Percentiles rank a stretch among this genome's conserved stretches.
Evolutionary conservation across 2,888 invertebrate species (phyloP).

Genomic region (Ethmia dodecea): DNA sequence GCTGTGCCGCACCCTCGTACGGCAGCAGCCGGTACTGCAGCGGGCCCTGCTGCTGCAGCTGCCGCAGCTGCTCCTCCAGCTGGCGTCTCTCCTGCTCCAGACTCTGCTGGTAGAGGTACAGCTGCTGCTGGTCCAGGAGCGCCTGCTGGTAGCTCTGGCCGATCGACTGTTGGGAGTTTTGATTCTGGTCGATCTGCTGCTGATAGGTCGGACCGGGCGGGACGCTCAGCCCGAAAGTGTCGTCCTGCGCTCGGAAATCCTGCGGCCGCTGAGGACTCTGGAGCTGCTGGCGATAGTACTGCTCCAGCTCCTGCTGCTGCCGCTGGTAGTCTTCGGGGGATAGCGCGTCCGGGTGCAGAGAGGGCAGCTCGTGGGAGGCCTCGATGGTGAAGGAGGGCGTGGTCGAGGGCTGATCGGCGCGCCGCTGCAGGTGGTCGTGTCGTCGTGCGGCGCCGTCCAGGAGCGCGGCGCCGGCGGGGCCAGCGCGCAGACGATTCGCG

Average conservation of each 20-base stretch:
- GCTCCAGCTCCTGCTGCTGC: slow-evolving; percentile 12
- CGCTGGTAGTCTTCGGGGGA: slow-evolving; percentile 12
- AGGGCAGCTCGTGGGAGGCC: slow-evolving; percentile 32
- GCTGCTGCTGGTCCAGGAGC: slow-evolving; percentile 14
- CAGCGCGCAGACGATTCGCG: slow-evolving; percentile 32
- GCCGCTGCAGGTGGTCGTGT: slow-evolving; percentile 43
- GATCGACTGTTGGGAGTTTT: slow-evolving; percentile 18
- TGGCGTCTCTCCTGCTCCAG: slow-evolving; percentile 27
- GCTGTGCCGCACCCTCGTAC: slow-evolving; percentile 26
- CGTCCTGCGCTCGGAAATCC: no score
- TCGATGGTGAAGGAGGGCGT: slow-evolving; percentile 28
- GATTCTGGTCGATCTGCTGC: slow-evolving; percentile 21
- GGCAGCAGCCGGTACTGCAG: slow-evolving; percentile 25
- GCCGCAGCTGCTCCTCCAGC: slow-evolving; percentile 21
- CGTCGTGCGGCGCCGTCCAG: slow-evolving; percentile 34
- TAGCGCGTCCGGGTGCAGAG: slow-evolving; percentile 19
- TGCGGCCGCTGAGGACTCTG: slow-evolving; percentile 17
- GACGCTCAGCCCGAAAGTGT: no score
- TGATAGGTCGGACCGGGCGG: slow-evolving; percentile 7
- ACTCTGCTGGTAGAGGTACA: slow-evolving; percentile 24
- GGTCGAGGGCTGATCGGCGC: slow-evolving; percentile 47
- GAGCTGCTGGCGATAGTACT: slow-evolving; percentile 20
- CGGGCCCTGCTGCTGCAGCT: slow-evolving; percentile 17
- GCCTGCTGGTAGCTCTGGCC: slow-evolving; percentile 23
- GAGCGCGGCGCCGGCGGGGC: slow-evolving; percentile 33